Conservation (phyloP, 2,113 vertebrate genomes). For the Crotophaga sulcirostris region DNA sequence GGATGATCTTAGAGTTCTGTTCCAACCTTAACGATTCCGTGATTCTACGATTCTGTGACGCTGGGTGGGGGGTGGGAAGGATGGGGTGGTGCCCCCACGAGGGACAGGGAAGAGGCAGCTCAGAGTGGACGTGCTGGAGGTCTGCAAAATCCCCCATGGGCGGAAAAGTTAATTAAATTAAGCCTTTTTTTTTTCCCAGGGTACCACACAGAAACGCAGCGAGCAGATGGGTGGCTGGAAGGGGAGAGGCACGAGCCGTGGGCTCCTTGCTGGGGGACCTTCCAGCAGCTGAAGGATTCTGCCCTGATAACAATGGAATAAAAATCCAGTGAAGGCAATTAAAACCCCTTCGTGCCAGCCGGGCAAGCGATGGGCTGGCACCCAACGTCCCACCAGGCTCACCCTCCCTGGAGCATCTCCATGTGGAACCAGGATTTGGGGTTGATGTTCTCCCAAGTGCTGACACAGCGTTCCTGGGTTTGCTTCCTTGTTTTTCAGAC, state of each 20-base stretch:
- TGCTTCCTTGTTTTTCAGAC: neutral
- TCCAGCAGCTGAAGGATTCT: neutral
- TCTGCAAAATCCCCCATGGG: neutral
- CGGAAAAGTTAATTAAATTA: neutral
- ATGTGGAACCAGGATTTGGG: neutral
- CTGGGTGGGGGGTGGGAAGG: neutral
- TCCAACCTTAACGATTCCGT: no score
- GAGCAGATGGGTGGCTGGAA: neutral
- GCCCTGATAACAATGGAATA: neutral
- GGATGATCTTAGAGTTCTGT: no score
- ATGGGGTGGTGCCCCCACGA: accelerated
- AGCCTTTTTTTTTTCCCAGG: neutral
- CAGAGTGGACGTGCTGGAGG: accelerated
- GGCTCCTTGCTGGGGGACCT: neutral
- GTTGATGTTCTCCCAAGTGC: neutral
- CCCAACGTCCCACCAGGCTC: accelerated
- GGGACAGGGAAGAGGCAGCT: neutral
- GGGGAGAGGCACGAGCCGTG: neutral
- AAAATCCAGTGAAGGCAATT: neutral
- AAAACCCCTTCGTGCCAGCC: neutral
- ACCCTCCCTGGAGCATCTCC: neutral
- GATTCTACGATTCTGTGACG: no score
- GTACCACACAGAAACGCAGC: neutral
- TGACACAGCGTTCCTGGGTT: neutral
- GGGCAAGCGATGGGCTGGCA: accelerated